Conservation (phyloP, 2,113 vertebrate genomes). For the Chlorodrepanis virens region DNA sequence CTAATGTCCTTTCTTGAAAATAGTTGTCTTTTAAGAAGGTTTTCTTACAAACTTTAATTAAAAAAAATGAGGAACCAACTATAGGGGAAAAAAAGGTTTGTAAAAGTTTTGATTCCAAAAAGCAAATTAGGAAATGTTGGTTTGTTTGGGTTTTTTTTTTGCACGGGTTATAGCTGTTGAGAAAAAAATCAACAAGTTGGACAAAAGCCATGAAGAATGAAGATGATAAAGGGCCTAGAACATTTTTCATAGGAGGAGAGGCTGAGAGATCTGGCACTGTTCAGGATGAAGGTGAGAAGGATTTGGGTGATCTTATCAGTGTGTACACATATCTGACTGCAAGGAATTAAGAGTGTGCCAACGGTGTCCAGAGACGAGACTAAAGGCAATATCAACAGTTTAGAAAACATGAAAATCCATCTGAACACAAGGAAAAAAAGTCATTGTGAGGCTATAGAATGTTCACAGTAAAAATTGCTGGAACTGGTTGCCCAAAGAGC, state of each 20-base stretch:
- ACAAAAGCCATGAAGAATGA: not conserved
- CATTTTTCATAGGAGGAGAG: not conserved
- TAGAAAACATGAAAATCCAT: not conserved
- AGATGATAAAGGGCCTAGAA: not conserved
- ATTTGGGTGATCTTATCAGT: not conserved
- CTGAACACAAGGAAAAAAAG: not conserved
- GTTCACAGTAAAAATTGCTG: not conserved
- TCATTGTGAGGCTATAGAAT: not conserved
- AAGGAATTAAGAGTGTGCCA: not conserved
- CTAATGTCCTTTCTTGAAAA: not conserved
- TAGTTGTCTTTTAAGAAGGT: not conserved
- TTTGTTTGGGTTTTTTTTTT: not conserved
- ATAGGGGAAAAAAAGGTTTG: accelerated
- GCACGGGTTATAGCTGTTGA: accelerated
- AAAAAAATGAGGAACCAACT: not conserved
- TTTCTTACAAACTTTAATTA: not conserved
- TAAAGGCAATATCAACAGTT: not conserved
- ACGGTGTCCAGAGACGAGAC: not conserved
- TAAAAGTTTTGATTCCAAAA: not conserved
- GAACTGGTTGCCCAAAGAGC: not conserved
- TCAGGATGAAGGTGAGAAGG: not conserved
- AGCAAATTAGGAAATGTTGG: not conserved
- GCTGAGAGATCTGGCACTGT: not conserved
- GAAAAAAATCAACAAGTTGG: not conserved
- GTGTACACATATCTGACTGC: not conserved